These are phyloP conservation scores for Oxyteleia sp. DNA, from an alignment of 2,888 invertebrate genomes.

Conservation along the genomic window DNA sequence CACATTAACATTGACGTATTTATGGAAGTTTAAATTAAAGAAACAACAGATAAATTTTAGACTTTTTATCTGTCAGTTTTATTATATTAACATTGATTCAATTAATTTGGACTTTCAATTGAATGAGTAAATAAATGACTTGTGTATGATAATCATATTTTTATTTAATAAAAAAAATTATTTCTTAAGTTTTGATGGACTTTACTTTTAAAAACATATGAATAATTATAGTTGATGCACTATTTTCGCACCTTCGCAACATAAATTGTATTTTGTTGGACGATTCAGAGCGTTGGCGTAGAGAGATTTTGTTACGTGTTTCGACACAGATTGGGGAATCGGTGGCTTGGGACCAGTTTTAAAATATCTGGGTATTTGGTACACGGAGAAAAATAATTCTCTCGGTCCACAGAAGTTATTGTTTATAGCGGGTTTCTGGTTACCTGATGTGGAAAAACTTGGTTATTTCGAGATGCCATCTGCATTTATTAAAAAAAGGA, in stretches of 20 bases:
- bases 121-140: too few relatives aligned
- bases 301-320: slow-evolving; percentile 41
- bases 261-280: slow-evolving; percentile 34
- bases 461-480: slow-evolving; percentile 8
- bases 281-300: slow-evolving; percentile 34
- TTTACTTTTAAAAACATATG: slow-evolving; percentile 8
- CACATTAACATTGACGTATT: too few relatives aligned
- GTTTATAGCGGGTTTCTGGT: slow-evolving; percentile 19
- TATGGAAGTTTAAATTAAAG: too few relatives aligned
- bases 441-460: slow-evolving; percentile 6
- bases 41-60: too few relatives aligned
- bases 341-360: slow-evolving; percentile 47
- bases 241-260: slow-evolving; percentile 40
- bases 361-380: slow-evolving; percentile 53
- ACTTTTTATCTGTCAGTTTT: too few relatives aligned
- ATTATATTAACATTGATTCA: too few relatives aligned
- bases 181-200: neutral
- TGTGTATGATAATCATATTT: too few relatives aligned
- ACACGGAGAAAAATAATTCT: slow-evolving; percentile 31
- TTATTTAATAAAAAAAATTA: too few relatives aligned
- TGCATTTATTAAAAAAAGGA: slow-evolving; percentile 1
- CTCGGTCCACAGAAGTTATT: slow-evolving; percentile 31
- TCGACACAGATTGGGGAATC: slow-evolving; percentile 39
- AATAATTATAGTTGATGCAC: slow-evolving; percentile 37
- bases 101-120: too few relatives aligned